phyloP scores from a whole-genome alignment of 1,140 invertebrate species.

The Drosophila lini region DNA sequence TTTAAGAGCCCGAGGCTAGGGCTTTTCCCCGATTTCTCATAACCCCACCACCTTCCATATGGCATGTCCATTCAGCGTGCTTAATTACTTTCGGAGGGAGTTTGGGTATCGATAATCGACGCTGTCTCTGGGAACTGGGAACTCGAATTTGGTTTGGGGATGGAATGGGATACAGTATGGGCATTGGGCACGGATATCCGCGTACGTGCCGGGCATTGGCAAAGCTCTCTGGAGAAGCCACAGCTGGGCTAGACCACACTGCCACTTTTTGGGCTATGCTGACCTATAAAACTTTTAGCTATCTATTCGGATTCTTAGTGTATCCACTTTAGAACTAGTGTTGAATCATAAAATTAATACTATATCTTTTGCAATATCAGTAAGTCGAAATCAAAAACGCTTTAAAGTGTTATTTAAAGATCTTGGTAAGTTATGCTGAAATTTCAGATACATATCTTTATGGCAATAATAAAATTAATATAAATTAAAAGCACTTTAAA shows the following conservation, averaged over 20 bases:
- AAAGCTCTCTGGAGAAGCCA: constrained; percentile 24
- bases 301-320: not conserved
- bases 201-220: constrained; percentile 68
- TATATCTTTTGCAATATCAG: no score
- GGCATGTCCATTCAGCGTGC: constrained; percentile 50
- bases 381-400: no score
- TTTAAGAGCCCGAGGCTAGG: constrained; percentile 53
- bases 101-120: constrained; percentile 37
- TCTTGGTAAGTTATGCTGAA: no score
- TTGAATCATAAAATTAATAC: not conserved
- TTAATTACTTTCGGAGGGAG: constrained; percentile 60
- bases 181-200: constrained; percentile 80
- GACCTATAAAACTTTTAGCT: constrained; percentile 60
- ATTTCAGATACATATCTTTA: not conserved
- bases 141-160: constrained; percentile 54
- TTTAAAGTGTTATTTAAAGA: not conserved
- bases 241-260: constrained; percentile 27
- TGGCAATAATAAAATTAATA: not conserved
- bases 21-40: constrained; percentile 29
- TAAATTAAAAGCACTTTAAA: not conserved
- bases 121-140: constrained; percentile 50
- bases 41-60: constrained; percentile 6
- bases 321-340: not conserved
- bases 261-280: constrained; percentile 40
- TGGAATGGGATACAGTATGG: constrained; percentile 6